Base-by-base conservation (phyloP, 2,888 invertebrate genomes). In the Caenorhabditis zanzibari region DNA sequence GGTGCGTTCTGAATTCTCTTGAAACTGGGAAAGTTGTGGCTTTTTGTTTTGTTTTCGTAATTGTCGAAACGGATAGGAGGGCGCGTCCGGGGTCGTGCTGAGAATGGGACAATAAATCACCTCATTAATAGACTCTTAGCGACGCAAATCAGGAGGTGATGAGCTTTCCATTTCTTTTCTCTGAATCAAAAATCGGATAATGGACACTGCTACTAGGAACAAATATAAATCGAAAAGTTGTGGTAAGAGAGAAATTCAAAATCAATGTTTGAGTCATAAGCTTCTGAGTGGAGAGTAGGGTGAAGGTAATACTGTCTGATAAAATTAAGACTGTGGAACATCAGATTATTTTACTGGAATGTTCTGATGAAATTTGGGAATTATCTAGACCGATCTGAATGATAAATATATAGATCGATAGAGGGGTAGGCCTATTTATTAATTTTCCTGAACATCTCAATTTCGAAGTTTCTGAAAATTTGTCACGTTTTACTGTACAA, bases 61-160 rank as follows among this genome's bases (percentile, higher is more conserved):
- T 63, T 71, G 56, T 79, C 44, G 38, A 56, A 71, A 71, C 61
- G 71, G 79, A 77, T 77, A 77, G 47, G n/a, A 44, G 68, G 41
- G 32, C 74, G 47, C n/a, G n/a, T n/a, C 24, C 54, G 58, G 76
- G 59, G 49, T 47, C 19, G 47, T 59, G 61, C 24, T 32, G 76
- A 35, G 54, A 79, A 79, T 71, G 63, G 71, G 71, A 69, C 61
- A 32, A 71, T 79, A 54, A 71, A 79, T 79, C 71, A 79, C 79
- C 71, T 64, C 63, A 79, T 79, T 79, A 72, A 79, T 79, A 79
- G 77, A 69, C 79, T 71, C 69, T 77, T 77, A 54, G 77, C 77
- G 77, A 77, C 79, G 79, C 79, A 71, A 79, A 79, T 79, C 79
- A 79, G 79, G 44, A 79, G 61, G 71, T 71, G 79, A 79, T 79